A percentile compares a stretch with the other conserved stretches of the same genome.
These are phyloP conservation scores for Tetramorium bicarinatum DNA, from an alignment of 2,888 invertebrate genomes.

Conservation along the genomic window DNA sequence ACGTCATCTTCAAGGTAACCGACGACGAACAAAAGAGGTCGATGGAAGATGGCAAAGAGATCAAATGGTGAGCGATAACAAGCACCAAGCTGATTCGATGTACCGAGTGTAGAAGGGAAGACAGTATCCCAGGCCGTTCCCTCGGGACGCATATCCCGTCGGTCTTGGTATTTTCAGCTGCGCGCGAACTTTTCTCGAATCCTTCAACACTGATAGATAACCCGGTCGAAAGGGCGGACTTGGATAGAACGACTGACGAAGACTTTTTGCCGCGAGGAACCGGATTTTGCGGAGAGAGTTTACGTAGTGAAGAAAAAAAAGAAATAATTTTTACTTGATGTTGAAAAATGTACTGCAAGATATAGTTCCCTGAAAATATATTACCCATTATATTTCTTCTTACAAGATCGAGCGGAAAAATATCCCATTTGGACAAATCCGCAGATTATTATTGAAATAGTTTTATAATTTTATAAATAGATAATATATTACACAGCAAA, in stretches of 20 bases:
- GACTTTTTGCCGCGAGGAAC: constrained; percentile 45
- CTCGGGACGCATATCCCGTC: constrained; percentile 60
- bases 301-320: neutral
- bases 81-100: constrained; percentile 67
- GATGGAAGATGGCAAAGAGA: constrained; percentile 65
- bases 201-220: constrained; percentile 69
- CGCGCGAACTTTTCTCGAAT: constrained; percentile 62
- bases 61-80: constrained; percentile 70
- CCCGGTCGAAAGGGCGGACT: constrained; percentile 33
- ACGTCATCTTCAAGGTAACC: constrained; percentile 45
- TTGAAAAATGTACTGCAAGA: constrained; percentile 40
- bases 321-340: constrained; percentile 42
- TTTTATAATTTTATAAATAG: neutral
- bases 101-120: constrained; percentile 53
- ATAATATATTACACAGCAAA: neutral
- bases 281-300: constrained; percentile 12
- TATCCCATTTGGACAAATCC: neutral
- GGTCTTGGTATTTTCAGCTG: constrained; percentile 60
- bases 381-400: constrained; percentile 36
- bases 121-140: constrained; percentile 52
- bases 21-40: constrained; percentile 57
- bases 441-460: neutral
- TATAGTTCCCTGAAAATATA: neutral
- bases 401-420: neutral
- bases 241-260: constrained; percentile 32